Conservation (phyloP, 2,113 vertebrate genomes). For the Eolophus roseicapilla region DNA sequence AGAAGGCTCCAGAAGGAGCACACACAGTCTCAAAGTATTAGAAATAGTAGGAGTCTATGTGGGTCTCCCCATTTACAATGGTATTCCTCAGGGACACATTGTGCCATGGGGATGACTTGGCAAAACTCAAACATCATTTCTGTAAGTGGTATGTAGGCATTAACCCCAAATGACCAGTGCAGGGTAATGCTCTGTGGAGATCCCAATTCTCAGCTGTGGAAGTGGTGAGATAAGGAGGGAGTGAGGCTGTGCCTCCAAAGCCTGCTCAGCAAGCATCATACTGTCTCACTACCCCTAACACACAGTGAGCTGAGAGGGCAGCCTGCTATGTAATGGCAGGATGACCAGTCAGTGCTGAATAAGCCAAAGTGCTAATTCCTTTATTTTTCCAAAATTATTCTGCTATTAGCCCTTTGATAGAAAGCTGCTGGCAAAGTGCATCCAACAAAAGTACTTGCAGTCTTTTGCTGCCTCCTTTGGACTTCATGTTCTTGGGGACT, state of each 20-base stretch:
- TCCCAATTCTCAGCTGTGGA: background rate
- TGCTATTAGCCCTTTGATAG: background rate
- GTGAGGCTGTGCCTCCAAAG: background rate
- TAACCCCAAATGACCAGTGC: background rate
- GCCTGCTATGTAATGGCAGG: background rate
- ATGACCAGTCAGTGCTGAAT: rapidly evolving
- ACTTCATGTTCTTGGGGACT: background rate
- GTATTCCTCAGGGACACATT: background rate
- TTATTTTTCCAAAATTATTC: background rate
- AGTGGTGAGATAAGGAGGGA: background rate
- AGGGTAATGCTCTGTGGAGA: background rate
- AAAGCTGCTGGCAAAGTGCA: background rate
- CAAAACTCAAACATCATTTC: background rate
- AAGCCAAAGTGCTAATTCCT: background rate
- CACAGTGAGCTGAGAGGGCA: background rate
- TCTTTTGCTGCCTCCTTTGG: background rate
- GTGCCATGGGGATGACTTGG: background rate
- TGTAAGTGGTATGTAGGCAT: background rate
- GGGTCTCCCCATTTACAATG: background rate
- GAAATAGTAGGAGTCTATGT: background rate
- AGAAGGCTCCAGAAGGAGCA: background rate
- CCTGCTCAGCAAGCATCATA: rapidly evolving
- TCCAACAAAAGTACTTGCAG: background rate
- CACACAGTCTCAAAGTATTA: rapidly evolving
- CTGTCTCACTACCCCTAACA: background rate